Evolutionary conservation across 2,113 vertebrate genomes (phyloP).

Genomic region (Coturnix japonica): DNA sequence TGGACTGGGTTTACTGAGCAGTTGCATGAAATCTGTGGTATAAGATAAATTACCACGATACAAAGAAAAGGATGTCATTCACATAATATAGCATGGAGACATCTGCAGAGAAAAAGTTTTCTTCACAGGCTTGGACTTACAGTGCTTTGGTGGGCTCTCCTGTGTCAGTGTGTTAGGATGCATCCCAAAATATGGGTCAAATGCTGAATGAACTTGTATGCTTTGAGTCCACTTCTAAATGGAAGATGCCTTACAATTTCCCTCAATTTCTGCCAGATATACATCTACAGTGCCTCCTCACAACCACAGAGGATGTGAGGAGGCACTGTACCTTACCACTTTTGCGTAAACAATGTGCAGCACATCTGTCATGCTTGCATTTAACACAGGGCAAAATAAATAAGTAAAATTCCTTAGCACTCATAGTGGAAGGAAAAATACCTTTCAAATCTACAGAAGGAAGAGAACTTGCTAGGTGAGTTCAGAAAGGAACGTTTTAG

Average conservation of each 20-base stretch:
- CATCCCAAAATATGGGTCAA: not conserved
- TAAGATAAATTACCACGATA: not conserved
- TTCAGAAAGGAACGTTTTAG: not conserved
- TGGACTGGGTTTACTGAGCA: not conserved
- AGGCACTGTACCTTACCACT: not conserved
- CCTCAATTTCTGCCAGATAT: constrained; percentile 38
- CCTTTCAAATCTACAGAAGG: not conserved
- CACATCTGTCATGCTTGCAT: not conserved
- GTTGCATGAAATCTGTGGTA: not conserved
- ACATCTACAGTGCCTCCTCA: too few relatives aligned
- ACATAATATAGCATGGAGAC: not conserved
- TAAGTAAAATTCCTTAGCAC: not conserved
- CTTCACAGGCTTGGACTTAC: not conserved
- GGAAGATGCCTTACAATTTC: constrained; percentile 32
- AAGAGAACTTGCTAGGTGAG: not conserved
- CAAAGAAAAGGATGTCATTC: rapidly evolving
- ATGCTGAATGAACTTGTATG: not conserved
- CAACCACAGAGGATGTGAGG: constrained; percentile 4
- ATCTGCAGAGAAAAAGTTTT: not conserved
- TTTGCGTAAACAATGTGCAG: constrained; percentile 6
- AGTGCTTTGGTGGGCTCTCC: not conserved
- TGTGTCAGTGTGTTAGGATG: not conserved
- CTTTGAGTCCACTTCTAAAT: constrained; percentile 23
- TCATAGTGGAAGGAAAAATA: not conserved
- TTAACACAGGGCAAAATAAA: not conserved